These are phyloP conservation scores for Euzophera pinguis DNA, from an alignment of 2,888 invertebrate species.

Conservation along the genomic window DNA sequence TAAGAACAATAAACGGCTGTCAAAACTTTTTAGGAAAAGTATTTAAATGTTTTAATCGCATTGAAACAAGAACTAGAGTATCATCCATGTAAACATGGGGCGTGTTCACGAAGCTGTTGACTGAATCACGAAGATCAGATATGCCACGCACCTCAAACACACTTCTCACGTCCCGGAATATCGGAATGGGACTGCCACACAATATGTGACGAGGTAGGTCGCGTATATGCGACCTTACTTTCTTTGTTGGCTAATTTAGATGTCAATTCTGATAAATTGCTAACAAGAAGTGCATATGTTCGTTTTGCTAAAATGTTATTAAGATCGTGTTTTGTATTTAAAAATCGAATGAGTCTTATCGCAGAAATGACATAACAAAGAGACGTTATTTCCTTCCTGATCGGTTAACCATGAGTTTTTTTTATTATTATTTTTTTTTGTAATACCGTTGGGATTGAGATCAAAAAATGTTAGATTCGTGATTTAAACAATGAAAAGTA, in stretches of 20 bases:
- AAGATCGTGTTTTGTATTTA: neutral
- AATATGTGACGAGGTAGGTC: slow-evolving; percentile 21
- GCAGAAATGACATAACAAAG: too few species aligned
- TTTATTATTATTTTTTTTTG: too few species aligned
- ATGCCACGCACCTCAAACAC: slow-evolving; percentile 39
- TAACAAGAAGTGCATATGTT: neutral
- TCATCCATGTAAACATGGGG: neutral
- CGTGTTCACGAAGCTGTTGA: slow-evolving; percentile 15
- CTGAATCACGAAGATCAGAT: slow-evolving; percentile 31
- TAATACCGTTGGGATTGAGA: too few species aligned
- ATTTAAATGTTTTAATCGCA: too few species aligned
- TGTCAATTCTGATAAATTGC: neutral
- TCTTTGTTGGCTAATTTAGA: slow-evolving; percentile 12
- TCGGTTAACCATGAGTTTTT: too few species aligned
- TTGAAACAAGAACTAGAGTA: neutral
- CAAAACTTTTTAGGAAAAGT: too few species aligned
- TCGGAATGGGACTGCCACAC: slow-evolving; percentile 23
- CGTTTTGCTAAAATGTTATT: neutral
- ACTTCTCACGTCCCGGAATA: slow-evolving; percentile 45
- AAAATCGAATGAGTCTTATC: too few species aligned
- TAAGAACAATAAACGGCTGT: too few species aligned
- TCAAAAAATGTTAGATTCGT: too few species aligned
- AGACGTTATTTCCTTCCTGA: too few species aligned
- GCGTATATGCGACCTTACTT: slow-evolving; percentile 12
- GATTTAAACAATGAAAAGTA: neutral